Percentiles rank a stretch among this genome's conserved stretches.
These are phyloP conservation scores for Tetragonisca angustula DNA, from an alignment of 2,888 invertebrate species.

Conservation along the genomic window DNA sequence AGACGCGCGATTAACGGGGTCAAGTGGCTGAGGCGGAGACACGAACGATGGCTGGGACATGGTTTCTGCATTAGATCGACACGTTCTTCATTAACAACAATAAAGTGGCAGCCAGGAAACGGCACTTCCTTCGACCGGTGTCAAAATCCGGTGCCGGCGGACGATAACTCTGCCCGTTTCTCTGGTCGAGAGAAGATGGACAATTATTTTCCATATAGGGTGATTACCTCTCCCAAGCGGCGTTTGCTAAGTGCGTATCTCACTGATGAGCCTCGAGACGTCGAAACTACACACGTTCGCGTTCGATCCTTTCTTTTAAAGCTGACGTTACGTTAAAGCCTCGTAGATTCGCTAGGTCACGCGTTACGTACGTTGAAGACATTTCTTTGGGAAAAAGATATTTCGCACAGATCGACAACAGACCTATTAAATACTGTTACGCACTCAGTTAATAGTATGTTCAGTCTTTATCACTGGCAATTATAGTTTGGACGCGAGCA, in stretches of 20 bases:
- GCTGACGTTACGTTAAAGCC: constrained; percentile 15
- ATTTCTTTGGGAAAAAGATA: no score
- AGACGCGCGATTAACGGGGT: constrained; percentile 76
- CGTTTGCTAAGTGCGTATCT: not conserved
- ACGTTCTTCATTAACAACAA: constrained; percentile 82
- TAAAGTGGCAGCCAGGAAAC: constrained; percentile 75
- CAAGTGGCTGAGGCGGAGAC: constrained; percentile 67
- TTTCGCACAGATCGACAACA: no score
- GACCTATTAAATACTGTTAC: no score
- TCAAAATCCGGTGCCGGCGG: constrained; percentile 72
- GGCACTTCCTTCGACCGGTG: constrained; percentile 68
- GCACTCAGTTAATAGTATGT: no score
- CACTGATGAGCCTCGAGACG: constrained; percentile 1
- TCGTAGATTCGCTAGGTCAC: not conserved
- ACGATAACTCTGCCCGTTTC: constrained; percentile 28
- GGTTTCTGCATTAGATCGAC: constrained; percentile 83
- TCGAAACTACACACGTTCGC: no score
- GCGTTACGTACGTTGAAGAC: no score
- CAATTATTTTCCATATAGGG: constrained; percentile 26
- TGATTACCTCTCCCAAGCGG: constrained; percentile 6
- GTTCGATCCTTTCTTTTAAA: constrained; percentile 17
- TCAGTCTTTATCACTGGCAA: no score
- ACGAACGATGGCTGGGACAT: constrained; percentile 73
- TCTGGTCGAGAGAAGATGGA: not conserved
- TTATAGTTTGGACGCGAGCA: no score